Evolutionary conservation across 2,888 invertebrate species (phyloP).

Genomic region (Omphaloscelis lunosa): DNA sequence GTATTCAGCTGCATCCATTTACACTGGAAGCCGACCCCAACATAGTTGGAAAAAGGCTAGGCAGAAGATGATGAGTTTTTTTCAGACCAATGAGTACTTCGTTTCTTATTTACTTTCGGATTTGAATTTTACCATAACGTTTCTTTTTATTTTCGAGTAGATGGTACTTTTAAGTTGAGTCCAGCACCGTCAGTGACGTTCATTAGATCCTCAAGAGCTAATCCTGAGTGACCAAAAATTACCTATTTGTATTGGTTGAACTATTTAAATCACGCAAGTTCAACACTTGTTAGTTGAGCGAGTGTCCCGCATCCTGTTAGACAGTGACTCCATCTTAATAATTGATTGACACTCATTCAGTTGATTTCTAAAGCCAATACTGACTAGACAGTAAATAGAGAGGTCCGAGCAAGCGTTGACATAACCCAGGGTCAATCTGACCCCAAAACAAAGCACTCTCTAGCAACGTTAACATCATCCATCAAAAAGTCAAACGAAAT

Average conservation of each 20-base stretch:
- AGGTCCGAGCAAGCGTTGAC: background rate
- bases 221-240: too few species aligned
- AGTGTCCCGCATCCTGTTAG: conserved; percentile 64
- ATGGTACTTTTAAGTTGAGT: background rate
- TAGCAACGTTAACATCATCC: conserved; percentile 2
- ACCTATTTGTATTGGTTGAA: background rate
- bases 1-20: background rate
- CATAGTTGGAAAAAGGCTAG: background rate
- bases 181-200: too few species aligned
- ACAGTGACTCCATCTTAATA: conserved; percentile 54
- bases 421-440: background rate
- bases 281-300: conserved; percentile 9
- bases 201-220: background rate
- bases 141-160: background rate
- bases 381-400: background rate
- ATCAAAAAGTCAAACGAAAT: conserved; percentile 8
- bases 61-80: background rate
- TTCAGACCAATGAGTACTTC: background rate
- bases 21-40: background rate
- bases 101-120: background rate
- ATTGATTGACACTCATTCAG: conserved; percentile 39
- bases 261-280: background rate
- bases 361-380: conserved; percentile 18
- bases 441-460: conserved; percentile 1
- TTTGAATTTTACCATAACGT: background rate